phyloP scores from a whole-genome alignment of 2,113 vertebrate genomes.

The Chaetorhynchus papuensis region DNA sequence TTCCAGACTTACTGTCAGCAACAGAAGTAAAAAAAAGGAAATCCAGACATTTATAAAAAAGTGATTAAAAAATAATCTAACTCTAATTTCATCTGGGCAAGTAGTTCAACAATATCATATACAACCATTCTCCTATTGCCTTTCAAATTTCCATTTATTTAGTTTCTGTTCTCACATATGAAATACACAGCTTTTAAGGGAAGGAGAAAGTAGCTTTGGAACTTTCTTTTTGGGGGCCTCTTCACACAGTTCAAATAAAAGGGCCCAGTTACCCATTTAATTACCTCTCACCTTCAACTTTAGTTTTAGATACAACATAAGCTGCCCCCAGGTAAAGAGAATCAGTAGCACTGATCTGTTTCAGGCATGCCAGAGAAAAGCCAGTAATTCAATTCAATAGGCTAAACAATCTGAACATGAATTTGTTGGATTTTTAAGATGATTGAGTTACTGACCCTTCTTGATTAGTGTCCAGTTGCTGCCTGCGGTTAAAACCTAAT shows the following conservation, averaged over 20 bases:
- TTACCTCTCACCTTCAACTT: not conserved
- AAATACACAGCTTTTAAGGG: not conserved
- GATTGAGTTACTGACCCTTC: not conserved
- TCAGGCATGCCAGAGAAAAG: not conserved
- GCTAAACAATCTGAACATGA: not conserved
- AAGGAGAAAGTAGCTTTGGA: not conserved
- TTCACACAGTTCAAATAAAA: not conserved
- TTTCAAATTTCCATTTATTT: not conserved
- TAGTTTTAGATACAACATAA: not conserved
- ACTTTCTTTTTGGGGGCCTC: not conserved
- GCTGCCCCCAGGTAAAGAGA: not conserved
- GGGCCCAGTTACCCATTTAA: not conserved
- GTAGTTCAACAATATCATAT: not conserved
- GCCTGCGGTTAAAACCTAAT: not conserved
- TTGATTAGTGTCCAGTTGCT: not conserved
- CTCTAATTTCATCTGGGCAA: not conserved
- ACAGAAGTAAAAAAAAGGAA: not conserved
- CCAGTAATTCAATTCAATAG: not conserved
- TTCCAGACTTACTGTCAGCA: conserved; percentile 18
- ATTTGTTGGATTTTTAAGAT: not conserved
- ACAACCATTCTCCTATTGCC: not conserved
- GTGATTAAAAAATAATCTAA: not conserved
- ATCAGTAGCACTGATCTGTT: not conserved
- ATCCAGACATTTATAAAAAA: not conserved
- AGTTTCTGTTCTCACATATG: not conserved